Base-by-base conservation (phyloP, 2,113 vertebrate species). In the Piaya cayana region DNA sequence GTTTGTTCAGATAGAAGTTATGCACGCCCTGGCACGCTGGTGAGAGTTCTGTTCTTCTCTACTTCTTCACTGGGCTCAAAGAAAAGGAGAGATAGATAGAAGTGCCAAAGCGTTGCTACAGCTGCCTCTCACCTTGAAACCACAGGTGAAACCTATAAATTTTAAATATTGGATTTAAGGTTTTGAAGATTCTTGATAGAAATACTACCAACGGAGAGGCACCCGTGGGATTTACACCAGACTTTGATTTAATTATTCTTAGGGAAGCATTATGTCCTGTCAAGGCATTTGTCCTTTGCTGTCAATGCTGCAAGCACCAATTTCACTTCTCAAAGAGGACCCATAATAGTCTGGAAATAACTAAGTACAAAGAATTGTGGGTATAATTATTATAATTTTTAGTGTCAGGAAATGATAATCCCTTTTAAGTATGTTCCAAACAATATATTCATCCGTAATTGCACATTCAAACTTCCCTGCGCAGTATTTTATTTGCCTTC, bases 201-300 rank as follows among this genome's bases (percentile, higher is more conserved):
- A 97, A 96, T 96, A 95, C 91, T 92, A 93, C 96, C 89, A 82
- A 62, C 34, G 70, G 90, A 96, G 90, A 94, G 76, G 88, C 60
- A 92, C 96, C 64, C 12, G 34, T 68, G 94, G 94, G 97, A 97
- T 97, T 96, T 95, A 94, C 77, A 84, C 93, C 93, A 49, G 3
- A 1, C 49, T 94, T 86, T 81, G 96, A 88, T 96, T 97, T 97
- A 97, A 97, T 97, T 97, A 95, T 95, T 92, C 78, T 70, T 78
- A 80, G 81, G 75, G 78, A 88, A 94, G 70, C 92, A 17, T 82
- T 82, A 17, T 94, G 94, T 90, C 89, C 96, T 95, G 86, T 86
- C 92, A 75, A 76, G 90, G 60, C 34, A 4, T 90, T 97, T 93
- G 97, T 97, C 97, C 97, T 98, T 97, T 86, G 64, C 97, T 98